These are phyloP conservation scores for Corticium candelabrum DNA, from an alignment of 37 sponge, comb jelly and placozoan genomes.

Conservation along the genomic window DNA sequence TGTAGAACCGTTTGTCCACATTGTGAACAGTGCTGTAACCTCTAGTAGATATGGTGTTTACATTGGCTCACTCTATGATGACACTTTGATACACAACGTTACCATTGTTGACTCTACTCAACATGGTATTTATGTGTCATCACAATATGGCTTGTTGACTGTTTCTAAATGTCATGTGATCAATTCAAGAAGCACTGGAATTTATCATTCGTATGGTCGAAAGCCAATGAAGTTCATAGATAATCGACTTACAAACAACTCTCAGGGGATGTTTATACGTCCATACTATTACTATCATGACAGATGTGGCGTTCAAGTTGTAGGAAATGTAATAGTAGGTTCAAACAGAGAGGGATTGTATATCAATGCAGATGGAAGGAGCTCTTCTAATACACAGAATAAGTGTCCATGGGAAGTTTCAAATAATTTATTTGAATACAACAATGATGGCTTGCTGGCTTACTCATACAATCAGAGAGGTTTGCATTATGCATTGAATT, in stretches of 20 bases:
- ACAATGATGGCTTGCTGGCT: neutral
- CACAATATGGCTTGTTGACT: neutral
- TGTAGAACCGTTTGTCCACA: neutral
- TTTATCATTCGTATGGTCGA: neutral
- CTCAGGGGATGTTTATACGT: neutral
- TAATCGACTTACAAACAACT: neutral
- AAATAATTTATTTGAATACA: neutral
- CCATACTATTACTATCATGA: neutral
- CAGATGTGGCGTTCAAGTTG: neutral
- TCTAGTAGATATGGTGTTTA: neutral
- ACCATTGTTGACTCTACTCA: neutral
- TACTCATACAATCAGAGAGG: neutral
- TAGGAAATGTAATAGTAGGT: no score
- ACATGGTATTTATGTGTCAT: neutral
- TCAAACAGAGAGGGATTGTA: neutral
- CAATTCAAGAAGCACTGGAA: neutral
- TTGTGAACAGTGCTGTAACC: neutral
- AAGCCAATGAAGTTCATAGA: neutral
- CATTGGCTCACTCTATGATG: neutral
- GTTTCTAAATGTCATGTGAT: neutral
- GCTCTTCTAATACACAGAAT: neutral
- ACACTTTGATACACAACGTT: neutral
- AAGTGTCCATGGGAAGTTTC: neutral
- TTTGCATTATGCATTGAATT: neutral
- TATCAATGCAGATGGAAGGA: neutral